Evolutionary conservation across 2,113 vertebrate genomes (phyloP), one percentile per base, ranked within the genome.

Genomic region (Ctenomys sociabilis): DNA sequence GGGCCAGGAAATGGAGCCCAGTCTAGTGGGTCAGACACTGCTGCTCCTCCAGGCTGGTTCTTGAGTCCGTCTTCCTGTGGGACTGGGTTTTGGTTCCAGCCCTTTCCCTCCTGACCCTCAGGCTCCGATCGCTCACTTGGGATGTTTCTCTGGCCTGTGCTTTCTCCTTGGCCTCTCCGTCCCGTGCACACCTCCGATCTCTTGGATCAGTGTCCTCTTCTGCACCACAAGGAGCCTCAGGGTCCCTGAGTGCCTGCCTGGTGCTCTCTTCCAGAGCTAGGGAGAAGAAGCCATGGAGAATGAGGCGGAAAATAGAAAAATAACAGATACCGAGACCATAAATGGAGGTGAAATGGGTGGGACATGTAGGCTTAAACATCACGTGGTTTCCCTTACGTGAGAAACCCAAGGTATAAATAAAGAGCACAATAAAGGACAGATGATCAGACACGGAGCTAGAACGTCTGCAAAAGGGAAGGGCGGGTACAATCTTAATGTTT

Each of bases 21-120:
- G 30, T 1, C 37, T 52, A 89, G 37, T 96, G 84, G 86, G 95
- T 95, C 91, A 92, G 88, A 94, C 73, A 40, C 24, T 0, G 43
- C 84, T 81, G 82, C 49, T 17, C 49, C 40, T 35, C 5, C 78
- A 64, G 45, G 32, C 37, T n/a, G 52, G 63, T 43, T 2, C 61
- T 83, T 43, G 43, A 43, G n/a, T 5, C 61, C 73, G 66, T 24
- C n/a, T 88, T 83, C 35, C n/a, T 14, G 11, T 61, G 61, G 40
- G 37, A 7, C 8, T 13, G 59, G 26, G 21, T 78, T 94, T 88
- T 59, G 37, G 45, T 83, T 78, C 66, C 63, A 12, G 59, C 0
- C 63, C 16, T 1, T 88, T 66, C 6, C 82, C 54, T 54, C 37
- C 52, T 66, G 49, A 2, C 66, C 22, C 57, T 45, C 24, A 63